phyloP scores from a whole-genome alignment of 1,140 invertebrate genomes.

The Papilio aristodemus region DNA sequence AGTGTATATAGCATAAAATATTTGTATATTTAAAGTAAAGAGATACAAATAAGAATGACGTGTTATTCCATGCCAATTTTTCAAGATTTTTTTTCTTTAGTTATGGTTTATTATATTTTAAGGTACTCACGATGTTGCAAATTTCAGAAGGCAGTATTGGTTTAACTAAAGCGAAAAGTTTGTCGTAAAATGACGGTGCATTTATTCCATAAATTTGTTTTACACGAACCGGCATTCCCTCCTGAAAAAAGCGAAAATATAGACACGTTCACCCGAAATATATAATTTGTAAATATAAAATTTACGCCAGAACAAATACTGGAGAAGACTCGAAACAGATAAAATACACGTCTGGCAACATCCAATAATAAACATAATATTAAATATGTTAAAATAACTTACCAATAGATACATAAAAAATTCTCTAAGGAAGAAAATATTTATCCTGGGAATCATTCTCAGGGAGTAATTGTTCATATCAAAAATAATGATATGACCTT shows the following conservation, averaged over 20 bases:
- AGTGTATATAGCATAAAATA: not conserved
- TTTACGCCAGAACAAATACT: too few relatives aligned
- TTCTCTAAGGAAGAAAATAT: slow-evolving; percentile 62
- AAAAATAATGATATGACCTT: slow-evolving; percentile 58
- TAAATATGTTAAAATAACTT: slow-evolving; percentile 39
- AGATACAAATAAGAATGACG: too few relatives aligned
- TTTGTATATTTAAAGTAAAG: too few relatives aligned
- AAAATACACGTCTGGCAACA: too few relatives aligned
- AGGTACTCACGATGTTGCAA: slow-evolving; percentile 58
- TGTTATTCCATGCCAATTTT: too few relatives aligned
- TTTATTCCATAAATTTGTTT: slow-evolving; percentile 87
- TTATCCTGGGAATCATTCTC: slow-evolving; percentile 57
- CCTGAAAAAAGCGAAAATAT: slow-evolving; percentile 80
- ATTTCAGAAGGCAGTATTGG: slow-evolving; percentile 84
- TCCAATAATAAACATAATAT: too few relatives aligned
- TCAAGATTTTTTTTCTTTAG: too few relatives aligned
- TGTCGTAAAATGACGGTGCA: slow-evolving; percentile 83
- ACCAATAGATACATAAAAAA: slow-evolving; percentile 62
- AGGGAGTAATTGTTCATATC: slow-evolving; percentile 55
- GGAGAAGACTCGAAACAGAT: too few relatives aligned
- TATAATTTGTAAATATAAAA: too few relatives aligned
- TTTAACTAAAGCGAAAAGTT: slow-evolving; percentile 82
- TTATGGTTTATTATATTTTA: slow-evolving; percentile 9
- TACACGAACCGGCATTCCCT: slow-evolving; percentile 86
- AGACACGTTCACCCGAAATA: too few relatives aligned